Evolutionary conservation across 2,797 vertebrate species (phyloP).

Genomic region (Salmo trutta): DNA sequence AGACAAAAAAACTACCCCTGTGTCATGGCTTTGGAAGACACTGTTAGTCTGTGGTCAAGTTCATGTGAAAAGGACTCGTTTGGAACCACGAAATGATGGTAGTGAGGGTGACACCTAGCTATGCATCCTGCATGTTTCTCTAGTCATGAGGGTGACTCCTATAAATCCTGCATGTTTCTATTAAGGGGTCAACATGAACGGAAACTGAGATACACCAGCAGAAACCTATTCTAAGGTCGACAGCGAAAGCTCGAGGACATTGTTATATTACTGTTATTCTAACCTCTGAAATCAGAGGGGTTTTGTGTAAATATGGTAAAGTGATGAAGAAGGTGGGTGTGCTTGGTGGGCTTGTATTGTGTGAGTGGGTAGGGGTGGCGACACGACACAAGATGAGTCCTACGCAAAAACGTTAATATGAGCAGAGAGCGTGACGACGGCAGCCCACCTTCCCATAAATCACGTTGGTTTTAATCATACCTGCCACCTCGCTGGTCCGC

Average conservation of each 20-base stretch:
- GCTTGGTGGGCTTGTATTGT: background rate
- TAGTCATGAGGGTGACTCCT: background rate
- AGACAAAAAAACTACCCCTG: background rate
- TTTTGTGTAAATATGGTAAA: slow-evolving; percentile 69
- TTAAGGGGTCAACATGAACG: background rate
- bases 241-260: slow-evolving; percentile 56
- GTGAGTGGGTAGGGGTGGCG: slow-evolving; percentile 46
- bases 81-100: background rate
- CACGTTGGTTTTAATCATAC: slow-evolving; percentile 93
- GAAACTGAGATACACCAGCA: background rate
- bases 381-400: slow-evolving; percentile 71
- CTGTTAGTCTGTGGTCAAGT: background rate
- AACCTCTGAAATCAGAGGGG: slow-evolving; percentile 79
- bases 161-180: no score
- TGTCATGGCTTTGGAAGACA: background rate
- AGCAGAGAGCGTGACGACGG: slow-evolving; percentile 76
- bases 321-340: slow-evolving; percentile 14
- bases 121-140: background rate
- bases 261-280: slow-evolving; percentile 83
- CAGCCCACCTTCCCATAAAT: slow-evolving; percentile 91
- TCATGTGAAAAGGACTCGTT: background rate
- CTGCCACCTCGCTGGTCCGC: slow-evolving; percentile 71
- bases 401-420: slow-evolving; percentile 59
- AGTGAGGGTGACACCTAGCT: background rate
- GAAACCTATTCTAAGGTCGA: background rate